phyloP scores from a whole-genome alignment of 2,797 vertebrate species.

The Sebastes iracundus region DNA sequence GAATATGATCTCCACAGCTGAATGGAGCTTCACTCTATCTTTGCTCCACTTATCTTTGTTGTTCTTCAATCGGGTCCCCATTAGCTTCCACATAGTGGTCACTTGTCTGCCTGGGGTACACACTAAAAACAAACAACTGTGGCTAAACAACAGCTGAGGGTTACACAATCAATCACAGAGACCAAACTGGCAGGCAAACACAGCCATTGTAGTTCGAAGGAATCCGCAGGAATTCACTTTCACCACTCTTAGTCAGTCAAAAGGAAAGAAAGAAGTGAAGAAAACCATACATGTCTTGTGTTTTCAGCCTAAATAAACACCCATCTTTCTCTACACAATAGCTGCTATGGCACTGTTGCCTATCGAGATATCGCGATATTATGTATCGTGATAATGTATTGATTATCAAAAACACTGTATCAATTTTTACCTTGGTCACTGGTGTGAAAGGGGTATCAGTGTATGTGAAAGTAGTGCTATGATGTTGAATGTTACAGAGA shows the following conservation, averaged over 20 bases:
- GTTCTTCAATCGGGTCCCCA: not conserved
- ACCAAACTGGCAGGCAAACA: conserved; percentile 9
- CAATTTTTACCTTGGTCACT: too few species aligned
- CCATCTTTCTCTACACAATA: not conserved
- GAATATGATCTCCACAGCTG: conserved; percentile 34
- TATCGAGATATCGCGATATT: too few species aligned
- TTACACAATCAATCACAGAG: conserved; percentile 26
- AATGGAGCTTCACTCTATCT: conserved; percentile 11
- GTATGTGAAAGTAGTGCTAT: too few species aligned
- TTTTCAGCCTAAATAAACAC: conserved; percentile 6
- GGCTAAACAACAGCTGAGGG: conserved; percentile 39
- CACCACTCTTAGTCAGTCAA: not conserved
- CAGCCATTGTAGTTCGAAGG: not conserved
- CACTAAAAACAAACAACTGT: conserved; percentile 28
- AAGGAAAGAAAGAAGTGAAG: not conserved
- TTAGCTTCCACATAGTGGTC: not conserved
- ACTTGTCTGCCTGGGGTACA: not conserved
- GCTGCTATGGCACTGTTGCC: not conserved
- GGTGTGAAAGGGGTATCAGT: too few species aligned
- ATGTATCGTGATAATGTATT: too few species aligned
- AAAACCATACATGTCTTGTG: not conserved
- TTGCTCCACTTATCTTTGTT: not conserved
- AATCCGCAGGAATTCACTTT: conserved; percentile 28
- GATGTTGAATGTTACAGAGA: too few species aligned
- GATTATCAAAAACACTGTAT: too few species aligned